Base-by-base conservation (phyloP, 2,888 invertebrate genomes). In the Erebia aethiops region DNA sequence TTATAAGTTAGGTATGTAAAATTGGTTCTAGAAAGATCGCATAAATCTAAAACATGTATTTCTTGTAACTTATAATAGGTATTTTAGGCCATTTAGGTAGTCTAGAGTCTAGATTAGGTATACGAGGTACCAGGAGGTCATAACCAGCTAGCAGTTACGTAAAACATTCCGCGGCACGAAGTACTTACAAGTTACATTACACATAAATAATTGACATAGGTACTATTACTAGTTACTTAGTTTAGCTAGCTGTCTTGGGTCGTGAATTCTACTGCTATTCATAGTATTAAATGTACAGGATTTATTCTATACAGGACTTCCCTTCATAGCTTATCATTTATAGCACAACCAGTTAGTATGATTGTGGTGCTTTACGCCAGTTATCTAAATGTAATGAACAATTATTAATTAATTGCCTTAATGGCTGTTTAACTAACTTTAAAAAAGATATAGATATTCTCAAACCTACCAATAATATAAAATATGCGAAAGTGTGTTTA, bases 191-290 rank as follows among this genome's bases (percentile, higher is more conserved):
- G 2, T 49, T 62, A 5, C 8, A 62, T 21, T 49, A 49, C 21
- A 62, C 62, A 62, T 21, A 62, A 62, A 62, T 21, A 62, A 62
- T 21, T 62, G 62, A 18, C 18, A 49, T 62, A 46, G 61, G 21
- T 7, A 14, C 9, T 46, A 10, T 26, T 35, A 16, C 16, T 51
- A 51, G n/a, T 51, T 51, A n/a, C 35, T n/a, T 58, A 58, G 26
- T 7, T 35, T 58, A 35, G 26, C 14, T 58, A 58, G 26, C 14
- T 60, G 16, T 43, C 43, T 18, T 58, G 43, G 51, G 21, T 64
- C 67, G 46, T 60, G 63, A 57, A 71, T 62, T 67, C 56, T 62
- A 66, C 60, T 60, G 61, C 61, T 54, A 54, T 54, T 54, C 54
- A 3, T 18, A 18, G 18, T 52, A 8, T 49, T 16, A 52, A 52